Evolutionary conservation across 2,113 vertebrate genomes (phyloP).

Genomic region (Elanoides forficatus): DNA sequence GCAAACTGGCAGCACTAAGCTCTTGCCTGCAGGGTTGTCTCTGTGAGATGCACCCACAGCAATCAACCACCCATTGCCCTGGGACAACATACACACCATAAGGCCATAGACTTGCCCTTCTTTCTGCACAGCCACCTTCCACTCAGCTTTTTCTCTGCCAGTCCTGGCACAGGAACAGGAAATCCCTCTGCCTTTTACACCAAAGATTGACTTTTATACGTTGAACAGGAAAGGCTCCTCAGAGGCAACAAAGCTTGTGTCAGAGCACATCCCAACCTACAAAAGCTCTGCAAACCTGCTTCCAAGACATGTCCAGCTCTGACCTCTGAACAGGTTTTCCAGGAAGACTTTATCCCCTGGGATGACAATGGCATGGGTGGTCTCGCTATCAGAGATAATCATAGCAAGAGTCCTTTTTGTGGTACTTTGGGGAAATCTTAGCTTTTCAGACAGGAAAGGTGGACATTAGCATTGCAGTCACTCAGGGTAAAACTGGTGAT

Average conservation of each 20-base stretch:
- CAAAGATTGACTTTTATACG: fast-evolving
- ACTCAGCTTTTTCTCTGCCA: not conserved
- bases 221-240: not conserved
- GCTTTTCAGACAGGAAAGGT: not conserved
- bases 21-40: not conserved
- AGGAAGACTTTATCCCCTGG: not conserved
- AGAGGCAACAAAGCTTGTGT: not conserved
- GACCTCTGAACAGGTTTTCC: not conserved
- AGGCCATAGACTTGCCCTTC: not conserved
- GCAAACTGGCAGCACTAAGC: not conserved
- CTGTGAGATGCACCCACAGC: not conserved
- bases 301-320: not conserved
- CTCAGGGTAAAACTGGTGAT: not conserved
- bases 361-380: not conserved
- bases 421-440: not conserved
- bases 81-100: not conserved
- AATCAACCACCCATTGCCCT: too few species aligned
- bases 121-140: not conserved
- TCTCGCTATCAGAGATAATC: not conserved
- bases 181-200: not conserved
- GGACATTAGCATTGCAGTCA: not conserved
- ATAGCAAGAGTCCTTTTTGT: not conserved
- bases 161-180: not conserved
- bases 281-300: not conserved
- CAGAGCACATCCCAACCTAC: not conserved